phyloP scores from a whole-genome alignment of 2,888 invertebrate genomes.

The Andrena fulva region DNA sequence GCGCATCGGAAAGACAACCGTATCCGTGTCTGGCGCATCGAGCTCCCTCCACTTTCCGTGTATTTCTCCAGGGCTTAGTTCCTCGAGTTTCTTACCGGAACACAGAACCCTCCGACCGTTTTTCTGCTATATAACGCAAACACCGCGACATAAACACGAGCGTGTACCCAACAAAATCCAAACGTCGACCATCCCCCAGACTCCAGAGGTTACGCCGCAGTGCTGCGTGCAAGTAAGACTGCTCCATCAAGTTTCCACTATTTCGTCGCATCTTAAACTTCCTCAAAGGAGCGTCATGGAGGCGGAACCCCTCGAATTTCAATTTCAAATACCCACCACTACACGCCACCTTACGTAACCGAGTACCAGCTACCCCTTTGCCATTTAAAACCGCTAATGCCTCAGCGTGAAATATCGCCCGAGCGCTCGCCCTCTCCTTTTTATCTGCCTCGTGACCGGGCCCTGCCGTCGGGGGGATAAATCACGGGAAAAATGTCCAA shows the following conservation, averaged over 20 bases:
- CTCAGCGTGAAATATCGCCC: neutral
- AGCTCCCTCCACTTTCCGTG: constrained; percentile 41
- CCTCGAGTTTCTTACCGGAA: constrained; percentile 25
- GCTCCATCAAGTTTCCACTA: neutral
- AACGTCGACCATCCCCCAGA: constrained; percentile 15
- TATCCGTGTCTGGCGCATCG: constrained; percentile 43
- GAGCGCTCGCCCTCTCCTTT: neutral
- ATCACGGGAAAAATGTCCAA: constrained; percentile 13
- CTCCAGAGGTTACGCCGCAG: neutral
- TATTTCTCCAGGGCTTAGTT: constrained; percentile 60
- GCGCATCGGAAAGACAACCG: constrained; percentile 48
- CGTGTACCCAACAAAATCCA: constrained; percentile 6
- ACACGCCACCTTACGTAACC: neutral
- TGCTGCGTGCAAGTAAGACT: neutral
- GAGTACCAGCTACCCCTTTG: neutral
- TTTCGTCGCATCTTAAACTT: neutral
- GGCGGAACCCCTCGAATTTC: neutral
- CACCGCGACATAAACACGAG: constrained; percentile 33
- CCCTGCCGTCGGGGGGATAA: neutral
- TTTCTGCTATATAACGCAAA: constrained; percentile 33
- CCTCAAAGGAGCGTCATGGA: neutral
- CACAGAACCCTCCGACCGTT: constrained; percentile 18
- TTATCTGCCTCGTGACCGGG: no score
- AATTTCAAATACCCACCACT: neutral
- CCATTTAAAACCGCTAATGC: neutral